A percentile compares a stretch with the other conserved stretches of the same genome.
phyloP scores from a whole-genome alignment of 2,797 vertebrate species.

The Lemur catta region DNA sequence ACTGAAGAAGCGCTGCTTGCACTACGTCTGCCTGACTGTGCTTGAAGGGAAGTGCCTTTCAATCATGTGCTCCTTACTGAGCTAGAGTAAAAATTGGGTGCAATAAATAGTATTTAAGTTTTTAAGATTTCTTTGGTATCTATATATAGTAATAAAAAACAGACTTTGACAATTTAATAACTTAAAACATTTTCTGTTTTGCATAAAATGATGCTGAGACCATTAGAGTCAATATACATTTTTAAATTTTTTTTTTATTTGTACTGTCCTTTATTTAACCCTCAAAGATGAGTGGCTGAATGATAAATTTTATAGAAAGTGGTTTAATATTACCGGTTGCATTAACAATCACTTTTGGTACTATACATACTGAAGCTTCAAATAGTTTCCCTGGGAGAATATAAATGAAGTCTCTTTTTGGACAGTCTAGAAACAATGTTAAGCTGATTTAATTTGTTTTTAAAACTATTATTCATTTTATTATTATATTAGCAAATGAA shows the following conservation, averaged over 20 bases:
- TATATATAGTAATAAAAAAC: neutral
- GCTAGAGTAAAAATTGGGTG: neutral
- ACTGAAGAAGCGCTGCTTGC: neutral
- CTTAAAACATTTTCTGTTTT: conserved; percentile 29
- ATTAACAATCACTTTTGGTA: no score
- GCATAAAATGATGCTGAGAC: neutral
- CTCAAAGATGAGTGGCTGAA: no score
- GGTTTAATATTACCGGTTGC: no score
- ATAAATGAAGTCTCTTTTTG: no score
- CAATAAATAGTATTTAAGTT: neutral
- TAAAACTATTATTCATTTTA: neutral
- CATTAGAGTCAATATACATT: neutral
- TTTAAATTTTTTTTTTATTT: neutral
- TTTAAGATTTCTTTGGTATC: neutral
- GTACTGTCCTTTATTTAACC: no score
- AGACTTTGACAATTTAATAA: neutral
- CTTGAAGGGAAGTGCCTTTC: neutral
- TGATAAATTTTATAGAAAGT: no score
- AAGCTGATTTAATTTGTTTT: neutral
- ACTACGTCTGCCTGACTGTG: neutral
- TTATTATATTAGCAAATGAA: neutral
- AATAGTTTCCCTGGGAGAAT: no score
- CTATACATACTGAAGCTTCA: no score
- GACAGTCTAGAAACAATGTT: no score
- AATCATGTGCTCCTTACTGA: neutral